phyloP scores from a whole-genome alignment of 2,113 vertebrate genomes.

The Manacus vitellinus region DNA sequence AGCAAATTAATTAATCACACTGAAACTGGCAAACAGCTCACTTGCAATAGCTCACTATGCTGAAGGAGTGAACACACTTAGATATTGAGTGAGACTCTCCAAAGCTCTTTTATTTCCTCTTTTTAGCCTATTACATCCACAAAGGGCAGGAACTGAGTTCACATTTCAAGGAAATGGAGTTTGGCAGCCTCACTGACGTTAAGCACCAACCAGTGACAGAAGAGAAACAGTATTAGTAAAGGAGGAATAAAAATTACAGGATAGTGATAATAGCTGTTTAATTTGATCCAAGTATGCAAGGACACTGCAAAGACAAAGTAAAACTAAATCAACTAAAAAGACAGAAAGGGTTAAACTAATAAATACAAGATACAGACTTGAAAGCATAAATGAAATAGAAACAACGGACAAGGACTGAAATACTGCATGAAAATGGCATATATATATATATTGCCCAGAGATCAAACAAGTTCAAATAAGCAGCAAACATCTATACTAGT shows the following conservation, averaged over 20 bases:
- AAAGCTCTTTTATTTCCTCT: neutral
- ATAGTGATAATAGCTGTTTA: neutral
- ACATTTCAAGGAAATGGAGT: neutral
- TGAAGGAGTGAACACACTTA: neutral
- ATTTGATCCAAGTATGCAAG: neutral
- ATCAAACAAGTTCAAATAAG: neutral
- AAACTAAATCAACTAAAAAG: neutral
- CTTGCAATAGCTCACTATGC: neutral
- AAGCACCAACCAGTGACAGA: neutral
- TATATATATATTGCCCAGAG: neutral
- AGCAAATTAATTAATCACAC: neutral
- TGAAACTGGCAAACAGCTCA: neutral
- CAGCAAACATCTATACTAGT: neutral
- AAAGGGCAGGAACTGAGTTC: neutral
- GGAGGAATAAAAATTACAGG: neutral
- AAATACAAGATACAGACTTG: neutral
- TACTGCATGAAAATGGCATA: neutral
- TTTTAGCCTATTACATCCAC: neutral
- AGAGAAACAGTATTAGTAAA: neutral
- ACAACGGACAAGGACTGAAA: neutral
- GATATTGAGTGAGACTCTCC: neutral
- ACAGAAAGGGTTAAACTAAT: fast-evolving
- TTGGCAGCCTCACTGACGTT: neutral
- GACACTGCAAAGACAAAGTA: neutral
- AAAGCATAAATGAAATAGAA: neutral